Evolutionary conservation across 2,888 invertebrate species (phyloP).

Genomic region (Adelognathus sp.): DNA sequence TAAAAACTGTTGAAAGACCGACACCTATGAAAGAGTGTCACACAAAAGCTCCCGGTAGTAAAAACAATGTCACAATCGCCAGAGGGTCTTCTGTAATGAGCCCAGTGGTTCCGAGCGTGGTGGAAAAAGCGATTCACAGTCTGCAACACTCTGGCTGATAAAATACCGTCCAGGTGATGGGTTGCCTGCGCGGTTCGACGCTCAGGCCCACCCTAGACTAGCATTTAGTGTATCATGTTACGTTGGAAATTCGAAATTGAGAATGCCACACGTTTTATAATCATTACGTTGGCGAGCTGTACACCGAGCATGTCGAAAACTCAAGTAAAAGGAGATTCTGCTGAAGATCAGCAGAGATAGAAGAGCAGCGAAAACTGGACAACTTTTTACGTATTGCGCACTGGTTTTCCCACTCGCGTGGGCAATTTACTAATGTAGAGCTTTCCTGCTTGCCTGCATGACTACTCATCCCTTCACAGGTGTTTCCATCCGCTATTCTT

Average conservation of each 20-base stretch:
- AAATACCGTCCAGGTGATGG: neutral
- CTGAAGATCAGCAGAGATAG: neutral
- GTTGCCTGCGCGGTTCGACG: neutral
- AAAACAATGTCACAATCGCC: neutral
- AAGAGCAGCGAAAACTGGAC: neutral
- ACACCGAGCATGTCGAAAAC: neutral
- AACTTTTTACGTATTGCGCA: constrained; percentile 2
- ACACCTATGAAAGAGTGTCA: neutral
- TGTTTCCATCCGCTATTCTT: constrained; percentile 41
- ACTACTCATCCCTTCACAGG: constrained; percentile 24
- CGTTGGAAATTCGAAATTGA: constrained; percentile 29
- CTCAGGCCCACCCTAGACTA: neutral
- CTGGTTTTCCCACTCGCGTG: constrained; percentile 55
- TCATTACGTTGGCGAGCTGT: constrained; percentile 18
- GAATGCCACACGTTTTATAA: constrained; percentile 39
- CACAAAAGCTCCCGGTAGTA: neutral
- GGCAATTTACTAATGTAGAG: constrained; percentile 77
- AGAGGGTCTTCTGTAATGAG: neutral
- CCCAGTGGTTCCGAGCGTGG: neutral
- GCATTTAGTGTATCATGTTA: neutral
- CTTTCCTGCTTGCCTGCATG: constrained; percentile 52
- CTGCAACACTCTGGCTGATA: neutral
- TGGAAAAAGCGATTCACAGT: neutral
- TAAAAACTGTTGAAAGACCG: neutral
- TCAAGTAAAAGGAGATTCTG: neutral